These are phyloP conservation scores for Nannoperca australis DNA, from an alignment of 2,797 vertebrate genomes.

Conservation along the genomic window DNA sequence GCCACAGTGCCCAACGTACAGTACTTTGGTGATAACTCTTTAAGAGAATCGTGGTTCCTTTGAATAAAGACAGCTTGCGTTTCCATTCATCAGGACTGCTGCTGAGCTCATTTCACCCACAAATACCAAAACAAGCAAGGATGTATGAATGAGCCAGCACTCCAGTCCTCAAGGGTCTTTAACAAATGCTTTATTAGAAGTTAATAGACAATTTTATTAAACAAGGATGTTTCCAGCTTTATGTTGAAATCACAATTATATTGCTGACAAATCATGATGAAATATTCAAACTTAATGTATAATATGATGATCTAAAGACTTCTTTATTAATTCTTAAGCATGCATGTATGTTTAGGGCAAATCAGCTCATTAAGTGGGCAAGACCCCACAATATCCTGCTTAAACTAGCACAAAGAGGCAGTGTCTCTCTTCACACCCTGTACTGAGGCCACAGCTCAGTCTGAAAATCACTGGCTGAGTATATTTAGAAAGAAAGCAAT, in stretches of 20 bases:
- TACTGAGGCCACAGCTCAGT: neutral
- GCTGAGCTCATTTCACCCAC: neutral
- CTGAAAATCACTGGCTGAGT: slow-evolving; percentile 10
- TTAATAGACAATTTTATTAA: neutral
- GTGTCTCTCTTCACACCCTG: neutral
- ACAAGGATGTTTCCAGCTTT: neutral
- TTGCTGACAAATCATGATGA: neutral
- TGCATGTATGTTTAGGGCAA: neutral
- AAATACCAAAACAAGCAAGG: neutral
- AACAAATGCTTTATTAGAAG: neutral
- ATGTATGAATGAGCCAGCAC: neutral
- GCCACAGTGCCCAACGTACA: too few relatives aligned
- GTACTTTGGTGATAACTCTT: neutral
- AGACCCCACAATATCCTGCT: neutral
- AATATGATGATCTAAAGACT: neutral
- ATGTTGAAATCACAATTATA: neutral
- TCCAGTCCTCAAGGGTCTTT: neutral
- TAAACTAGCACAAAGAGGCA: slow-evolving; percentile 9
- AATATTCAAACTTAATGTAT: neutral
- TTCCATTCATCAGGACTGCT: neutral
- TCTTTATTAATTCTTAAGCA: neutral
- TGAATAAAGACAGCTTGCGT: neutral
- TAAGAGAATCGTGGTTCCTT: neutral
- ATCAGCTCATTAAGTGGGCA: neutral
- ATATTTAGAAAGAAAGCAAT: slow-evolving; percentile 16